A percentile compares a stretch with the other conserved stretches of the same genome.
Evolutionary conservation across 2,888 invertebrate species (phyloP).

Genomic region (Nasonovia ribisnigri): DNA sequence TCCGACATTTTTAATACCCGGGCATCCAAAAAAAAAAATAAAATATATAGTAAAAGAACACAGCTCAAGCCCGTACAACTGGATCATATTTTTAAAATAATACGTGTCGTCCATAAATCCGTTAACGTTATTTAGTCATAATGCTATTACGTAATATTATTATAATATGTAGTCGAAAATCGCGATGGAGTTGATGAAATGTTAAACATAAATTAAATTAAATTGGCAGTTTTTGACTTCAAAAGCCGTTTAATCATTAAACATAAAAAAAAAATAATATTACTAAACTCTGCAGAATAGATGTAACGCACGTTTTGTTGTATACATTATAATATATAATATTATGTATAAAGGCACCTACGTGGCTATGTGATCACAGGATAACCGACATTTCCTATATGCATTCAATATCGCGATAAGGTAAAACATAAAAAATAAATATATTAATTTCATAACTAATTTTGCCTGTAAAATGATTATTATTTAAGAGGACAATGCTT

Average conservation of each 20-base stretch:
- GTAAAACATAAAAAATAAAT: neutral
- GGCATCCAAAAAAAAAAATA: neutral
- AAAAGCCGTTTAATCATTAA: neutral
- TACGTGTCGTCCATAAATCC: neutral
- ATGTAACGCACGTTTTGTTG: neutral
- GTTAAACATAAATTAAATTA: neutral
- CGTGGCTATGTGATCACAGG: neutral
- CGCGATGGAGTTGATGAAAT: neutral
- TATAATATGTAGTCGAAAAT: neutral
- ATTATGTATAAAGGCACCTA: too few relatives aligned
- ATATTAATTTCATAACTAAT: neutral
- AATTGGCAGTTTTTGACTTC: neutral
- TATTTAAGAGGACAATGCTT: neutral
- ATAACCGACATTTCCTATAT: neutral
- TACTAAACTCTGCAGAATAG: neutral
- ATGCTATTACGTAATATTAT: neutral
- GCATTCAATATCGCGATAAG: neutral
- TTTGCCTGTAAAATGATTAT: neutral
- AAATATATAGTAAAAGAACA: neutral
- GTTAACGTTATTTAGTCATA: neutral
- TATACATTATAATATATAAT: neutral
- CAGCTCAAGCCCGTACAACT: neutral
- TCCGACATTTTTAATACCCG: slow-evolving; percentile 6
- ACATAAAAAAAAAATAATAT: neutral
- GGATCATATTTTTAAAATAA: slow-evolving; percentile 14